These are phyloP conservation scores for Lycaena phlaeas DNA, from an alignment of 2,888 invertebrate species.

Conservation along the genomic window DNA sequence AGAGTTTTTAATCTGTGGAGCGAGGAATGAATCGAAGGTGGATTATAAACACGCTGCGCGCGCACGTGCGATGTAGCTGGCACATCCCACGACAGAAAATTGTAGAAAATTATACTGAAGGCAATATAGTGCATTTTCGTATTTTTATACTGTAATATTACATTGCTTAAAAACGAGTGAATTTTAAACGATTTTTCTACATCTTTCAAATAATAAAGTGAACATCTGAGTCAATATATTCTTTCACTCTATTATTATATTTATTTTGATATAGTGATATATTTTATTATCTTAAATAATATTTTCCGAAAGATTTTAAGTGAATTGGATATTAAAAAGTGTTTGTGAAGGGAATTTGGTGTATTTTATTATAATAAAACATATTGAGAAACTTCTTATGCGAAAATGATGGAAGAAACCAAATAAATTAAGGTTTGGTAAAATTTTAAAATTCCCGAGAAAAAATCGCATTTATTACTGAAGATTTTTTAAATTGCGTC, in stretches of 20 bases:
- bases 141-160: constrained; percentile 4
- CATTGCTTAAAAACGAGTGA: background rate
- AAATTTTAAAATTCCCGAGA: no score
- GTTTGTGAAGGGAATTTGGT: no score
- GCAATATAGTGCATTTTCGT: background rate
- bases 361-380: no score
- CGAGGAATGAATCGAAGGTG: constrained; percentile 31
- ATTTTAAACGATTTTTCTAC: background rate
- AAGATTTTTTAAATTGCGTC: no score
- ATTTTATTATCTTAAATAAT: background rate
- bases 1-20: background rate
- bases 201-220: background rate
- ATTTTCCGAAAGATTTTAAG: background rate
- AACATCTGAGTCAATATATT: background rate
- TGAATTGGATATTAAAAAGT: no score
- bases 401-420: no score
- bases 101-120: background rate
- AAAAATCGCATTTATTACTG: no score
- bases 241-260: background rate
- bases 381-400: no score
- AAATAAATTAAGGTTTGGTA: no score
- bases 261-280: background rate
- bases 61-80: constrained; percentile 40
- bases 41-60: constrained; percentile 62
- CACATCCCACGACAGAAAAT: constrained; percentile 9